Evolutionary conservation across 37 sponge, comb jelly and placozoan genomes (phyloP).

Genomic region (Chondrosia reniformis): DNA sequence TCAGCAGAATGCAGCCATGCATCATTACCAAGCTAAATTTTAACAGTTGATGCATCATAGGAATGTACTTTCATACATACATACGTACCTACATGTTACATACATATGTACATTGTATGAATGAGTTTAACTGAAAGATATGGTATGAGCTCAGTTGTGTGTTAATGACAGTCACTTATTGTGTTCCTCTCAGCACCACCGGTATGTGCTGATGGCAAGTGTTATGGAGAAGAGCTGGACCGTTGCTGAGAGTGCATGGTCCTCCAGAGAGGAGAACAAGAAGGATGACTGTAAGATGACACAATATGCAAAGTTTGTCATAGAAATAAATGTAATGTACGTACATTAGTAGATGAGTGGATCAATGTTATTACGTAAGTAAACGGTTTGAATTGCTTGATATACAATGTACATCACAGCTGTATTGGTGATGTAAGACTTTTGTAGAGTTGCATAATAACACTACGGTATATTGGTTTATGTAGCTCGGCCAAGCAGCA

Average conservation of each 20-base stretch:
- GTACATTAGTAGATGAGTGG: no score
- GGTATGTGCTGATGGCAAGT: conserved; percentile 69
- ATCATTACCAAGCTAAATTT: no score
- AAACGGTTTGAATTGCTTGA: no score
- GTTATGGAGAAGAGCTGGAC: conserved; percentile 80
- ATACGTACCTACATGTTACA: background rate
- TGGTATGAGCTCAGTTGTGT: background rate
- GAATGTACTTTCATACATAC: background rate
- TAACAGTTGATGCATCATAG: background rate
- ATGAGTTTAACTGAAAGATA: conserved; percentile 15
- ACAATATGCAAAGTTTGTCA: background rate
- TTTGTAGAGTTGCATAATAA: no score
- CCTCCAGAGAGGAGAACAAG: conserved; percentile 16
- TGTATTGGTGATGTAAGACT: no score
- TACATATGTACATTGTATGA: background rate
- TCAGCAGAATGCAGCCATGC: background rate
- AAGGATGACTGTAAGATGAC: conserved; percentile 10
- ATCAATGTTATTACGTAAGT: no score
- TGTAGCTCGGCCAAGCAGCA: no score
- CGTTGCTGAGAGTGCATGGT: conserved; percentile 73
- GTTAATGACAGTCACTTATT: background rate
- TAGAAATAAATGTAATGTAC: background rate
- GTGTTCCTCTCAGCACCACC: conserved; percentile 46
- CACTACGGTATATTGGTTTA: no score
- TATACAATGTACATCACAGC: no score